phyloP scores from a whole-genome alignment of 1,140 invertebrate species.

The Rhopalosiphum maidis region DNA sequence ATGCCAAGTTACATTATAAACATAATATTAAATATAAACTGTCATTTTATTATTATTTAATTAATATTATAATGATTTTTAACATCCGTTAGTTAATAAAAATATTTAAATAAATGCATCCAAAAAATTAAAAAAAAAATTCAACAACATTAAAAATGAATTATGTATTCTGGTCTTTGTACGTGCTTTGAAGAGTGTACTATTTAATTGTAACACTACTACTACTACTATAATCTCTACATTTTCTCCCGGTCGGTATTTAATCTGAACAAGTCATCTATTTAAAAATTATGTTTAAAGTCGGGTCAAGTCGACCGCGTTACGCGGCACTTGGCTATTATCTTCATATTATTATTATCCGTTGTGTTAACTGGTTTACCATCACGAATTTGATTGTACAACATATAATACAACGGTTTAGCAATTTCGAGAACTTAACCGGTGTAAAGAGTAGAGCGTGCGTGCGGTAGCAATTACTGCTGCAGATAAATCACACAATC shows the following conservation, averaged over 20 bases:
- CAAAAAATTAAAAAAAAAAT: not conserved
- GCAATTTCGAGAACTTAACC: not conserved
- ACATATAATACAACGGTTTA: not conserved
- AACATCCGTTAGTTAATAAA: not conserved
- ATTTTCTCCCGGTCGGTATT: constrained; percentile 1
- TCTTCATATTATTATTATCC: not conserved
- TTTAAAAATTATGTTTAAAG: not conserved
- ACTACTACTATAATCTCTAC: not conserved
- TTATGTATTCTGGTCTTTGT: not conserved
- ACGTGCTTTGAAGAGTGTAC: not conserved
- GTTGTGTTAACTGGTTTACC: not conserved
- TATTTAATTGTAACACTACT: not conserved
- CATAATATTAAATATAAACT: not conserved
- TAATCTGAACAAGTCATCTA: not conserved
- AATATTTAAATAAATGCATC: not conserved
- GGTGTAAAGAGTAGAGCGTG: not conserved
- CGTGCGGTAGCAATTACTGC: not conserved
- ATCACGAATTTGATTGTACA: constrained; percentile 28
- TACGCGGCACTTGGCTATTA: not conserved
- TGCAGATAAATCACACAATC: not conserved
- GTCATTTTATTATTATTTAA: too few species aligned
- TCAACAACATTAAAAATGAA: not conserved
- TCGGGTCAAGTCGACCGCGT: not conserved
- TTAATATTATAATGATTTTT: not conserved
- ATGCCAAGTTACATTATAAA: not conserved